Percentiles rank a stretch among this genome's conserved stretches.
phyloP scores from a whole-genome alignment of 2,888 invertebrate species.

The Diaphora mendica region DNA sequence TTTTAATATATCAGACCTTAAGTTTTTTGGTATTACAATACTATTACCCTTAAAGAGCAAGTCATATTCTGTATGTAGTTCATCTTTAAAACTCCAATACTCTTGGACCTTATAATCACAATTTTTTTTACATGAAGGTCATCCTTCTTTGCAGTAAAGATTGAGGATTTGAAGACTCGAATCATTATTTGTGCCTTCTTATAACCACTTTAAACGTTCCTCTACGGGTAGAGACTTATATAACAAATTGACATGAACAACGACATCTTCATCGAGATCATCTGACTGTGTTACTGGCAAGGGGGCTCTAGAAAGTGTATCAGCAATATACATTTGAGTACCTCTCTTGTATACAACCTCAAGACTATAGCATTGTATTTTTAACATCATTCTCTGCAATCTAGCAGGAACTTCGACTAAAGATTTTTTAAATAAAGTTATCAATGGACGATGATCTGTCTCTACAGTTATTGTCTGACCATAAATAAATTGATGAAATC shows the following conservation, averaged over 20 bases:
- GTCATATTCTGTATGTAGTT: neutral
- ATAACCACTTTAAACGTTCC: slow-evolving; percentile 1
- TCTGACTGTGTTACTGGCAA: slow-evolving; percentile 26
- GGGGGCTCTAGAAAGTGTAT: slow-evolving; percentile 27
- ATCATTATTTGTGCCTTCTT: slow-evolving; percentile 7
- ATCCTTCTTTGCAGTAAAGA: slow-evolving; percentile 10
- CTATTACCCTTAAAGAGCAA: too few relatives aligned
- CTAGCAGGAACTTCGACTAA: slow-evolving; percentile 33
- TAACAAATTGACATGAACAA: slow-evolving; percentile 21
- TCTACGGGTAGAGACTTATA: neutral
- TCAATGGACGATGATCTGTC: slow-evolving; percentile 38
- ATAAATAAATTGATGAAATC: slow-evolving; percentile 39
- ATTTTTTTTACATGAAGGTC: slow-evolving; percentile 1
- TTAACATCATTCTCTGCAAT: slow-evolving; percentile 41
- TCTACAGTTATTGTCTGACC: slow-evolving; percentile 33
- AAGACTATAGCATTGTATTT: slow-evolving; percentile 34
- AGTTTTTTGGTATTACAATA: too few relatives aligned
- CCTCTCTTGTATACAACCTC: slow-evolving; percentile 36
- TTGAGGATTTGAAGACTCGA: neutral
- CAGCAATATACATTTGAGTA: slow-evolving; percentile 38
- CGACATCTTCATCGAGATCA: slow-evolving; percentile 26
- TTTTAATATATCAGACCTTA: too few relatives aligned
- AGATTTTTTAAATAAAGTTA: slow-evolving; percentile 38
- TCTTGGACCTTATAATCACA: neutral
- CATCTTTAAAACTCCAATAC: slow-evolving; percentile 7